Evolutionary conservation across 2,888 invertebrate genomes (phyloP), one percentile per base, ranked within the genome.

Genomic region (Ornithoptera alexandrae): DNA sequence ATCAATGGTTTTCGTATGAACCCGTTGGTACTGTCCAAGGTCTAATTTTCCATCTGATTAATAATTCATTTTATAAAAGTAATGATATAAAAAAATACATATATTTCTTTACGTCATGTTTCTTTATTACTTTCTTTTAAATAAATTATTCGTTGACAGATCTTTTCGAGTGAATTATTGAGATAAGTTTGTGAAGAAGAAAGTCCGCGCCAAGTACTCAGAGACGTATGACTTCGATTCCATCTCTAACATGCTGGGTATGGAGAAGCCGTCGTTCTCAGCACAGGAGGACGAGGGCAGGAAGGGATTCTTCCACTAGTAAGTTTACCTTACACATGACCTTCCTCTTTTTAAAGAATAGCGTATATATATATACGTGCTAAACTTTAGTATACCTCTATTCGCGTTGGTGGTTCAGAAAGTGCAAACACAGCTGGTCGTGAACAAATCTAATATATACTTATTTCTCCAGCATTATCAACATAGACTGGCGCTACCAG

Each of bases 171-270:
- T 98, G 12, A 99, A 98, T 89, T 99, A 99, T 86, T 99, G 99
- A 99, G 99, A 99, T 86, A 99, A 99, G 90, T 99, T 99, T 86
- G 98, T 99, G 0, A 99, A 99, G 93, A 99, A 99, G 93, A 99
- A 99, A 90, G 98, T 99, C 0, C 94, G 98, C 4, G 97, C 97
- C 77, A 4, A n/a, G n/a, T 99, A 97, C 87, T 97, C 98, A 60
- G 99, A 99, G 88, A 98, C 98, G 0, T 99, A 98, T 81, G 99
- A 99, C 87, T 98, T 98, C 81, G 98, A 99, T 82, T 97, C 97
- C 7, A 98, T 99, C 79, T 98, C 97, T 76, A 98, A 96, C 84
- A 94, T 99, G 80, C 94, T 99, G 68, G 99, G 99, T 6, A 99
- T 99, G 98, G 98, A 98, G 86, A 98, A 97, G 87, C 97, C 97